These are phyloP conservation scores for Alectura lathami DNA, from an alignment of 2,113 vertebrate genomes.

Conservation along the genomic window DNA sequence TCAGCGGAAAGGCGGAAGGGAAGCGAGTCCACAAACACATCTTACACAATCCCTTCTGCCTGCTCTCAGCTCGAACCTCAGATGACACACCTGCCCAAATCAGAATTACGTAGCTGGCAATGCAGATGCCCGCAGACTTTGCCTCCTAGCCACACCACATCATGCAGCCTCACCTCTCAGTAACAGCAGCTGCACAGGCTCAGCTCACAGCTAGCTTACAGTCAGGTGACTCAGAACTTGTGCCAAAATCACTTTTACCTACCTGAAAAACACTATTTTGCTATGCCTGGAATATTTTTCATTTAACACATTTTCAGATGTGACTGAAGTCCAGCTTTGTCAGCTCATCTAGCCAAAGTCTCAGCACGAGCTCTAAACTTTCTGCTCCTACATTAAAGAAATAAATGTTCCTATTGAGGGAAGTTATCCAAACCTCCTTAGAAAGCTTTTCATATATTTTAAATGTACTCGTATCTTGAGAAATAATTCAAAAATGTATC, in stretches of 20 bases:
- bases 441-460: neutral
- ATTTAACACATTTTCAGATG: neutral
- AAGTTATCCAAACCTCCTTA: neutral
- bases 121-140: rapidly evolving
- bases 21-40: neutral
- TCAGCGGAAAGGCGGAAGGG: neutral
- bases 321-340: neutral
- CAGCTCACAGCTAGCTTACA: neutral
- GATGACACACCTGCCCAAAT: neutral
- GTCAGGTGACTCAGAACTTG: neutral
- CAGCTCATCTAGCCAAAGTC: neutral
- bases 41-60: neutral
- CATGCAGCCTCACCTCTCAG: neutral
- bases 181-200: neutral
- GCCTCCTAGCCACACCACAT: neutral
- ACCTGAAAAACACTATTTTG: neutral
- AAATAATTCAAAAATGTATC: neutral
- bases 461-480: neutral
- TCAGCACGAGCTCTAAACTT: neutral
- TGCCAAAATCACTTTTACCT: neutral
- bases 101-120: neutral
- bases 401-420: neutral
- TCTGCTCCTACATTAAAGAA: neutral
- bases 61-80: neutral
- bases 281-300: neutral